Evolutionary conservation across 2,797 vertebrate species (phyloP).

Genomic region (Semotilus atromaculatus): DNA sequence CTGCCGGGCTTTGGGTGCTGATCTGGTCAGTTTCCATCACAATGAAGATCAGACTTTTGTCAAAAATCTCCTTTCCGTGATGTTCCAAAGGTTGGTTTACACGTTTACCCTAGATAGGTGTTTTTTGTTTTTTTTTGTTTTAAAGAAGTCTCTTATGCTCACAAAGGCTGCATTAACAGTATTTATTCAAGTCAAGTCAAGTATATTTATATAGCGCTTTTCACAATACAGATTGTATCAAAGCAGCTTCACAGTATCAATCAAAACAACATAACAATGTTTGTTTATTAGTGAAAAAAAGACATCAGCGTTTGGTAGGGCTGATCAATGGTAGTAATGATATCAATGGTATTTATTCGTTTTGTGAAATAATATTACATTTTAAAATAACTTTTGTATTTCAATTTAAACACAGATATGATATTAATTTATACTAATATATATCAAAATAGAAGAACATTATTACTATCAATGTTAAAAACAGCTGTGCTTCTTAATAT

Average conservation of each 20-base stretch:
- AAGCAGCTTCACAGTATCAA: too few species aligned
- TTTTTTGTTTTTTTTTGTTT: too few species aligned
- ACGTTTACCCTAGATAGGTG: background rate
- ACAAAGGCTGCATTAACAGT: background rate
- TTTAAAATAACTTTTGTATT: background rate
- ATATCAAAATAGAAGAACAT: too few species aligned
- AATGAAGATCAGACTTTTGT: conserved; percentile 90
- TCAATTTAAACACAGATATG: background rate
- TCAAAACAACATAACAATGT: too few species aligned
- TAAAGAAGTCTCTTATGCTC: background rate
- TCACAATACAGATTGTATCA: too few species aligned
- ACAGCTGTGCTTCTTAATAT: background rate
- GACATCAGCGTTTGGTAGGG: too few species aligned
- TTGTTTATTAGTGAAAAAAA: too few species aligned
- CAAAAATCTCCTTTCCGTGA: conserved; percentile 83
- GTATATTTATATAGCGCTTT: too few species aligned
- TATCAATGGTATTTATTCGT: too few species aligned
- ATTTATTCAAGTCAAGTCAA: too few species aligned
- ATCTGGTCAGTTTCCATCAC: conserved; percentile 91
- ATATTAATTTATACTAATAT: too few species aligned
- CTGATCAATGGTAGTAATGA: too few species aligned
- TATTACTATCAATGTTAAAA: background rate
- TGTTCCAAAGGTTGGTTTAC: conserved; percentile 88
- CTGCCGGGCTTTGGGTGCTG: conserved; percentile 90
- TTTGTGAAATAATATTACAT: background rate